Percentiles rank a stretch among this genome's conserved stretches.
Evolutionary conservation across 2,888 invertebrate genomes (phyloP).

Genomic region (Nycteola revayana): DNA sequence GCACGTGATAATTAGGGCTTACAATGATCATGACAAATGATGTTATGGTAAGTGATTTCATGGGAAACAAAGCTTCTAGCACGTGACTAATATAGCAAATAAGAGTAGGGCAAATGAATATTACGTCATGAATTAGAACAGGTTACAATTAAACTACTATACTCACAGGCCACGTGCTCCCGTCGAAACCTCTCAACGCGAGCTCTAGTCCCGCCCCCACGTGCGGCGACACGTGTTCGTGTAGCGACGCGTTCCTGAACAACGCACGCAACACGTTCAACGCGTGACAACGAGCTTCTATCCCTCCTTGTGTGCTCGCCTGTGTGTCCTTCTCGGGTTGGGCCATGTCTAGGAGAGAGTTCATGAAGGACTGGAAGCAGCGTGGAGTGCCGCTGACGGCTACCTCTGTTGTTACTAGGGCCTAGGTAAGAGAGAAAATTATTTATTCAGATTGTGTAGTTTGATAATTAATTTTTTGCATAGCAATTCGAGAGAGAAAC

Average conservation of each 20-base stretch:
- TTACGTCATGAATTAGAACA: no score
- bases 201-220: slow-evolving; percentile 86
- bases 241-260: slow-evolving; percentile 88
- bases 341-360: slow-evolving; percentile 74
- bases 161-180: slow-evolving; percentile 89
- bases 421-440: no score
- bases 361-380: slow-evolving; percentile 83
- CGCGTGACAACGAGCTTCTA: slow-evolving; percentile 86
- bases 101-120: no score
- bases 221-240: slow-evolving; percentile 82
- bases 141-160: no score
- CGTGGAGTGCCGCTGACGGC: slow-evolving; percentile 74
- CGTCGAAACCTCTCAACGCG: slow-evolving; percentile 88
- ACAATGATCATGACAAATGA: no score
- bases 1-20: no score
- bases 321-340: slow-evolving; percentile 24
- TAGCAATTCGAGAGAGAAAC: no score
- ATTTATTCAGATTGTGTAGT: no score
- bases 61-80: no score
- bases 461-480: no score
- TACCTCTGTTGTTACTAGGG: slow-evolving; percentile 88
- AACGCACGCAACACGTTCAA: slow-evolving; percentile 93
- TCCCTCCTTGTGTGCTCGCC: not conserved
- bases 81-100: no score
- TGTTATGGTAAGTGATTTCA: no score